Evolutionary conservation across 2,113 vertebrate species (phyloP), one percentile per base, ranked within the genome.

Genomic region (Equus przewalskii): DNA sequence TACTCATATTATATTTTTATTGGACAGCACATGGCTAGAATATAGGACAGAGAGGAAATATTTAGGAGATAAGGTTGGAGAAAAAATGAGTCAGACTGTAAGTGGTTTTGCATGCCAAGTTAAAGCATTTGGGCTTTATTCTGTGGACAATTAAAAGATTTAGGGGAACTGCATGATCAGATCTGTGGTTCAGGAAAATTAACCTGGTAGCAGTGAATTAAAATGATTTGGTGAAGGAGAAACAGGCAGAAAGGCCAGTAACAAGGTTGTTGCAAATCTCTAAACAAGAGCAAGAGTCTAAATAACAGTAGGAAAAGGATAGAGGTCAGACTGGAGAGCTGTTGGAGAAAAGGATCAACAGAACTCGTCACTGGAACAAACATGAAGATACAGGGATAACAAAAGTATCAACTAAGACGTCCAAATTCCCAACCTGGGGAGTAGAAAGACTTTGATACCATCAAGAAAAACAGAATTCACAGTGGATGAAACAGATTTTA

Each of bases 171-270:
- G n/a, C 64, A 36, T 72, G 19, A 89, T 92, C 67, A 80, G 5
- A 64, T 80, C 41, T 73, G 6, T 58, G 30, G n/a, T 54, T 89
- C 49, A 80, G 79, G 46, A 95, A 96, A 87, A 91, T 51, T 85
- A 60, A 70, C 3, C 13, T 26, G 44, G 12, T 22, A 58, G 49
- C 36, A 73, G 15, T 65, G 41, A 78, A 26, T 91, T 51, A 72
- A 79, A 72, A 46, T 30, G 65, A 92, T 10, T 70, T 15, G n/a
- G 64, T 75, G 8, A 51, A 85, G 9, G 14, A 87, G 41, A 76
- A 72, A 88, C 16, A 72, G 10, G 28, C 64, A 89, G 15, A 28
- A 96, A 95, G 83, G 28, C 4, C 82, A 73, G 16, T 6, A 84
- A 54, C 26, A 44, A 80, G 41, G 22, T 46, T 75, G 41, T 5